phyloP scores from a whole-genome alignment of 2,888 invertebrate species.

The Tolmerus cingulatus region DNA sequence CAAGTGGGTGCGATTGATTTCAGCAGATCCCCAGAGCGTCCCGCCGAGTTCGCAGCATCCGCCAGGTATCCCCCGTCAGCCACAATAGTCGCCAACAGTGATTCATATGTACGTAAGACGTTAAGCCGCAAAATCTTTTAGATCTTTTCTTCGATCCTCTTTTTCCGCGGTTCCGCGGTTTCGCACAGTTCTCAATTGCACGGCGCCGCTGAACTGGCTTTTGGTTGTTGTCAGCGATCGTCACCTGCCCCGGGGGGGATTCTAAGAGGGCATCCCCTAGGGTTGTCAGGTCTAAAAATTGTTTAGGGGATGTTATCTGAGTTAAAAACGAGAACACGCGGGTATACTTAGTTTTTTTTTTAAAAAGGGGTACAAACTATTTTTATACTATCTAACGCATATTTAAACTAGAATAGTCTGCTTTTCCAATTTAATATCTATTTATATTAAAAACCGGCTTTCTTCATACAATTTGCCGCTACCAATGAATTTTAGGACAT shows the following conservation, averaged over 20 bases:
- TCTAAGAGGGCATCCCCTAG: not conserved
- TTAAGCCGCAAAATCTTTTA: not conserved
- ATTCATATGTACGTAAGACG: slow-evolving; percentile 43
- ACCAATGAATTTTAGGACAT: too few relatives aligned
- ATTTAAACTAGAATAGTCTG: too few relatives aligned
- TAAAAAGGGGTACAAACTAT: too few relatives aligned
- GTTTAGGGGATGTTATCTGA: too few relatives aligned
- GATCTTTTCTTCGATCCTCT: not conserved
- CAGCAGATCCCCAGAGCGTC: not conserved
- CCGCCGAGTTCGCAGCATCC: not conserved
- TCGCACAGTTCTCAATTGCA: slow-evolving; percentile 12
- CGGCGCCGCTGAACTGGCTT: not conserved
- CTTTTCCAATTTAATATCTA: too few relatives aligned
- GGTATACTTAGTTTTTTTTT: too few relatives aligned
- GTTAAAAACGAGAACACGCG: too few relatives aligned
- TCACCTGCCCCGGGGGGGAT: not conserved
- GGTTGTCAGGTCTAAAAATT: too few relatives aligned
- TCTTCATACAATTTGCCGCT: too few relatives aligned
- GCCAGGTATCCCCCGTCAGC: not conserved
- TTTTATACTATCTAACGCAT: too few relatives aligned
- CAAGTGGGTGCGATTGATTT: not conserved
- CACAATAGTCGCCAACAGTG: slow-evolving; percentile 46
- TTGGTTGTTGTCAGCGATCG: not conserved
- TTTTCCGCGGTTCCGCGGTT: not conserved
- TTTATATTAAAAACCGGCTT: too few relatives aligned